Conservation (phyloP, 2,113 vertebrate species). For the Microcebus jonahi region DNA sequence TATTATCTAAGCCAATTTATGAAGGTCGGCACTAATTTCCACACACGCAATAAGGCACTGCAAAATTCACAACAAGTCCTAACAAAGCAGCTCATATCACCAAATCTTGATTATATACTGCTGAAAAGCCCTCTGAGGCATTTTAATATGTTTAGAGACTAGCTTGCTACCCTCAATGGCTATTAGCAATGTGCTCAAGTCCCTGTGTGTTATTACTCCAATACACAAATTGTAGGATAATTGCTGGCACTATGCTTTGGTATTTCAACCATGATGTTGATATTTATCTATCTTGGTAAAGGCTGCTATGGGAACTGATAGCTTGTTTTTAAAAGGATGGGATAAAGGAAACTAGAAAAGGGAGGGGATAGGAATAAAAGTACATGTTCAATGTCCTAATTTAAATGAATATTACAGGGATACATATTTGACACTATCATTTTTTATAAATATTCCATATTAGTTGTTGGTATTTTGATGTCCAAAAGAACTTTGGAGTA, state of each 20-base stretch:
- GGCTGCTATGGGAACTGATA: constrained; percentile 57
- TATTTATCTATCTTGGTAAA: constrained; percentile 67
- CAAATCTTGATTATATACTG: constrained; percentile 67
- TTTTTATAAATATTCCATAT: constrained; percentile 16
- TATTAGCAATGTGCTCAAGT: constrained; percentile 57
- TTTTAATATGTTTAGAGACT: constrained; percentile 70
- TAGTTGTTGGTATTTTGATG: neutral
- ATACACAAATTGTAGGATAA: constrained; percentile 73
- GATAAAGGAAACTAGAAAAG: constrained; percentile 49
- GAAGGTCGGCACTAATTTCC: constrained; percentile 50
- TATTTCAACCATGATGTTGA: constrained; percentile 57
- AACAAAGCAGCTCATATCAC: constrained; percentile 69
- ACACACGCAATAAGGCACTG: neutral
- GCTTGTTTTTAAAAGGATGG: constrained; percentile 40
- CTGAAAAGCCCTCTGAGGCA: constrained; percentile 59
- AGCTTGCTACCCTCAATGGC: constrained; percentile 38
- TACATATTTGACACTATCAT: neutral
- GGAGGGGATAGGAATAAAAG: neutral
- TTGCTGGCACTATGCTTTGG: constrained; percentile 47
- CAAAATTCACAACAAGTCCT: constrained; percentile 64
- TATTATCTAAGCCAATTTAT: constrained; percentile 48
- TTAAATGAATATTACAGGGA: constrained; percentile 42
- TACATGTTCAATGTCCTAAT: neutral
- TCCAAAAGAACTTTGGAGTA: neutral
- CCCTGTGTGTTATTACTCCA: constrained; percentile 5